Evolutionary conservation across 2,888 invertebrate species (phyloP).

Genomic region (Hydroisotoma schaefferi): DNA sequence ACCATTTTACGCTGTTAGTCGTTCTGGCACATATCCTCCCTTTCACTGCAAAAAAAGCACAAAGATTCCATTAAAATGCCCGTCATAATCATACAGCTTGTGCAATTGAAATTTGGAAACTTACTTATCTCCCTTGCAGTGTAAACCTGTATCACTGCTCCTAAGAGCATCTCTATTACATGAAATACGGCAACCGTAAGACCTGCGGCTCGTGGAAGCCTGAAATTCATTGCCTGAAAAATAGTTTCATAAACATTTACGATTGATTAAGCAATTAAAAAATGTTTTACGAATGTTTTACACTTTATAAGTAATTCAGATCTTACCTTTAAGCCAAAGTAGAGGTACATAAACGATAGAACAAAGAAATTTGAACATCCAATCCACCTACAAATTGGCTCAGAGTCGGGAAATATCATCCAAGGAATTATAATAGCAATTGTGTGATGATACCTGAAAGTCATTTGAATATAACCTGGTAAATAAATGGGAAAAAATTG

Average conservation of each 20-base stretch:
- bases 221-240: slow-evolving; percentile 33
- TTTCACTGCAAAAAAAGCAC: slow-evolving; percentile 20
- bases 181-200: slow-evolving; percentile 30
- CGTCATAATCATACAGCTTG: no score
- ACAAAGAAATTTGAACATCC: slow-evolving; percentile 31
- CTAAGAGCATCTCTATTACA: slow-evolving; percentile 38
- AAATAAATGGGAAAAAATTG: slow-evolving; percentile 4
- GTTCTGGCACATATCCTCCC: slow-evolving; percentile 36
- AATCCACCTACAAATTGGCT: slow-evolving; percentile 36
- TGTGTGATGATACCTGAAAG: slow-evolving; percentile 29
- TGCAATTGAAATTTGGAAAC: no score
- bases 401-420: slow-evolving; percentile 40
- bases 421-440: slow-evolving; percentile 30
- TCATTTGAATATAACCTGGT: not conserved
- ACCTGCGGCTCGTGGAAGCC: slow-evolving; percentile 27
- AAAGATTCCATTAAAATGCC: no score
- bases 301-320: not conserved
- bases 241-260: not conserved
- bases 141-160: slow-evolving; percentile 33
- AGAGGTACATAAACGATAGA: slow-evolving; percentile 32
- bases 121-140: slow-evolving; percentile 35
- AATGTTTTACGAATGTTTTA: not conserved
- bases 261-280: slow-evolving; percentile 3
- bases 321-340: slow-evolving; percentile 32
- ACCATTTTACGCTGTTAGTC: slow-evolving; percentile 34